phyloP scores from a whole-genome alignment of 2,888 invertebrate species.

The Anoncus sp. region DNA sequence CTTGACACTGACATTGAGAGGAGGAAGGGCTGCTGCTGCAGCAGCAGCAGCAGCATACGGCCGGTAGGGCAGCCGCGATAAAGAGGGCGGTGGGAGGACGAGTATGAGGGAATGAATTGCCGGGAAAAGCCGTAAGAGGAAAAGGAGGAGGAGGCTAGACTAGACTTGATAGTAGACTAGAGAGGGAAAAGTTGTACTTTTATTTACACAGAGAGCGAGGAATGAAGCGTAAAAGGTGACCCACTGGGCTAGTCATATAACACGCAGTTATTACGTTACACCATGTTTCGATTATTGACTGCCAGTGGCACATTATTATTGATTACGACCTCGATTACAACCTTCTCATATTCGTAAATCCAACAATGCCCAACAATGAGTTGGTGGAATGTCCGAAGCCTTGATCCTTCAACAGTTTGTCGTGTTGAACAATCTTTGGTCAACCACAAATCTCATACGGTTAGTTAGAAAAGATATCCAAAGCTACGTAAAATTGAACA shows the following conservation, averaged over 20 bases:
- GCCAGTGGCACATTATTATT: background rate
- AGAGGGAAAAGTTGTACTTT: slow-evolving; percentile 33
- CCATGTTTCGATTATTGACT: slow-evolving; percentile 11
- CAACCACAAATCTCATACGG: no score
- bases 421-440: no score
- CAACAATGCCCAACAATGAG: background rate
- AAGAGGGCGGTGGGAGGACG: slow-evolving; percentile 26
- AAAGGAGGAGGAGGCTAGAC: slow-evolving; percentile 77
- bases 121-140: slow-evolving; percentile 64
- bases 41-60: slow-evolving; percentile 28
- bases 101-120: slow-evolving; percentile 34
- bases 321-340: background rate
- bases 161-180: slow-evolving; percentile 76
- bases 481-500: background rate
- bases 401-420: background rate
- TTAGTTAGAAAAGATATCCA: background rate
- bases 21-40: slow-evolving; percentile 63
- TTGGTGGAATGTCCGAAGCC: background rate
- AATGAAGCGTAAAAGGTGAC: slow-evolving; percentile 37
- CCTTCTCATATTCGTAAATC: background rate
- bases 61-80: slow-evolving; percentile 52
- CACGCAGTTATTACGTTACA: slow-evolving; percentile 17
- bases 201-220: slow-evolving; percentile 4
- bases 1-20: slow-evolving; percentile 83
- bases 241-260: slow-evolving; percentile 36